These are phyloP conservation scores for Venusia cambrica DNA, from an alignment of 2,888 invertebrate species.

Conservation along the genomic window DNA sequence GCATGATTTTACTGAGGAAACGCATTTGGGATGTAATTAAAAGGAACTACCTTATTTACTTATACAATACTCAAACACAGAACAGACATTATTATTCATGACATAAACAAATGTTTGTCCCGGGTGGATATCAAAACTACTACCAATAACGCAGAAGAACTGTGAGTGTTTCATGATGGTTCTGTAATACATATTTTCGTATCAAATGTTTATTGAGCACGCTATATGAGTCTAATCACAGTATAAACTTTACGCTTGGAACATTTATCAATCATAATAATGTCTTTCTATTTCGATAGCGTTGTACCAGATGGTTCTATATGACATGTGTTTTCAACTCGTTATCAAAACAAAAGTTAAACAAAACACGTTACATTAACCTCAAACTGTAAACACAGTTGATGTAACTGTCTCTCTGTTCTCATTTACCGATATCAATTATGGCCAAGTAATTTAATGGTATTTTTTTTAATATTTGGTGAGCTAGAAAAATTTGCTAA, in stretches of 20 bases:
- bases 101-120: too few species aligned
- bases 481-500: too few species aligned
- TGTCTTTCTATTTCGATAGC: slow-evolving; percentile 4
- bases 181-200: slow-evolving; percentile 14
- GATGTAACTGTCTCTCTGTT: slow-evolving; percentile 7
- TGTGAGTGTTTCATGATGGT: slow-evolving; percentile 8
- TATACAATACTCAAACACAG: too few species aligned
- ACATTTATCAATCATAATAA: slow-evolving; percentile 1
- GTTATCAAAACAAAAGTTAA: slow-evolving; percentile 10
- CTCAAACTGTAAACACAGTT: slow-evolving; percentile 5
- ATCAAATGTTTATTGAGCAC: slow-evolving; percentile 7
- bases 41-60: too few species aligned
- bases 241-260: slow-evolving; percentile 4
- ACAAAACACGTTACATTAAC: slow-evolving; percentile 3
- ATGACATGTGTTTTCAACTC: slow-evolving; percentile 7
- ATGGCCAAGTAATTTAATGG: too few species aligned
- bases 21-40: too few species aligned
- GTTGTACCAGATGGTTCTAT: slow-evolving; percentile 3
- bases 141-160: too few species aligned
- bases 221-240: slow-evolving; percentile 5
- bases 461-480: too few species aligned
- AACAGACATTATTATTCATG: too few species aligned
- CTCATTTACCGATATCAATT: slow-evolving; percentile 4
- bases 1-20: too few species aligned
- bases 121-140: too few species aligned